Evolutionary conservation across 2,113 vertebrate species (phyloP), one percentile per base, ranked within the genome.

Genomic region (Agapornis roseicollis): DNA sequence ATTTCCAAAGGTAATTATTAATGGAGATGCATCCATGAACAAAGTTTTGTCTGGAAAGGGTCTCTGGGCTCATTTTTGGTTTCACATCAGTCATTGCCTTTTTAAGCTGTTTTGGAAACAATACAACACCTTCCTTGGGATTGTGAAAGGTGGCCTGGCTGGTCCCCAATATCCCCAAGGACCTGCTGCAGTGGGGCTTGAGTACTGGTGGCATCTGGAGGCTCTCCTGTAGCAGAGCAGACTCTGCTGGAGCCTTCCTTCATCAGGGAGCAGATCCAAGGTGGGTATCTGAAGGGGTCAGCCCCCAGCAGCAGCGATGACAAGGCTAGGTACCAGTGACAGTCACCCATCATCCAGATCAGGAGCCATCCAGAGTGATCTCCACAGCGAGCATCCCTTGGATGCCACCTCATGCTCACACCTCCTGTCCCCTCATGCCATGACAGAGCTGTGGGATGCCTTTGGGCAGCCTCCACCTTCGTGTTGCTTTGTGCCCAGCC

Each of bases 211-310:
- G n/a, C 9, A 9, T 65, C 39, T 69, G 7, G 6, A 47, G n/a
- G 11, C 8, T 63, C 14, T 37, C 33, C 33, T 39, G 22, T 19
- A n/a, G 58, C 39, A 47, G 44, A 85, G 58, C 24, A 66, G 27
- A 56, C 14, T 81, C 44, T 58, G 29, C 60, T 50, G 47, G 20
- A 68, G 25, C 53, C 16, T 60, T 80, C 77, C 8, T 72, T n/a
- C 0, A 0, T 42, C 46, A 14, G 10, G 25, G 31, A 33, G 52
- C 5, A 2, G n/a, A 2, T 2, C 53, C 53, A 64, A 73, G 27
- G n/a, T 37, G 33, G 61, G 31, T 15, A 33, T 7, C 20, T 44
- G 72, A 53, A 64, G 17, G 37, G 28, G 13, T 42, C 68, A 73
- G 53, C 8, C 17, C 20, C 27, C 56, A 56, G 58, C 81, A 93